Percentiles rank a stretch among this genome's conserved stretches.
phyloP scores from a whole-genome alignment of 2,797 vertebrate species.

The Sphenopsis melanotis region DNA sequence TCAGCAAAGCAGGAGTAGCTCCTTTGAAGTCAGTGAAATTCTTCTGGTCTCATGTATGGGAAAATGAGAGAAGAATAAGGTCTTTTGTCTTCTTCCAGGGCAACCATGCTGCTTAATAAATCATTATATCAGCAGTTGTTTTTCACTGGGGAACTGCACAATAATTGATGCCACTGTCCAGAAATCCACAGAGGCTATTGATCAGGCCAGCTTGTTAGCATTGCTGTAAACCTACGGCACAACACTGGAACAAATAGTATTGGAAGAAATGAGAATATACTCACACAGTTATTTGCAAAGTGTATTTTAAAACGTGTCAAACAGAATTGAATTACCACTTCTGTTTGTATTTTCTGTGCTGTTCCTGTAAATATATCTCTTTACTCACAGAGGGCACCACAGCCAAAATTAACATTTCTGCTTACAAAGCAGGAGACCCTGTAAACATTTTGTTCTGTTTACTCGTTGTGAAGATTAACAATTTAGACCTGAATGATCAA shows the following conservation, averaged over 20 bases:
- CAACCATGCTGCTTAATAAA: slow-evolving; percentile 44
- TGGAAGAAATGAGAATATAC: neutral
- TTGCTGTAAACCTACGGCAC: neutral
- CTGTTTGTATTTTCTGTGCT: neutral
- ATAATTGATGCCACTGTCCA: slow-evolving; percentile 16
- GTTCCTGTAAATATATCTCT: neutral
- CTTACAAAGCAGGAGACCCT: neutral
- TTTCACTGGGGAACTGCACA: neutral
- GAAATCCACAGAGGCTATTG: neutral
- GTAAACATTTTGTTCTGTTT: neutral
- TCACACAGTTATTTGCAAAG: neutral
- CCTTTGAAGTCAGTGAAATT: slow-evolving; percentile 47
- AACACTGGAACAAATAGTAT: neutral
- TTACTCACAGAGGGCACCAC: neutral
- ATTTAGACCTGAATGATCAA: neutral
- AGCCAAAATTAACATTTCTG: neutral
- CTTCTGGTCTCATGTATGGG: slow-evolving; percentile 5
- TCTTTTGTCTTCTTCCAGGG: slow-evolving; percentile 39
- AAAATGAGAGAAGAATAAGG: slow-evolving; percentile 41
- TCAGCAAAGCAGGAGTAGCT: neutral
- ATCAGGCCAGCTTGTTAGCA: neutral
- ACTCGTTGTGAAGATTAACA: neutral
- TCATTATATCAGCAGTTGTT: slow-evolving; percentile 55
- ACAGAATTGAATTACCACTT: neutral
- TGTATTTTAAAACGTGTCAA: neutral